Evolutionary conservation across 2,113 vertebrate genomes (phyloP).

Genomic region (Mus pahari): DNA sequence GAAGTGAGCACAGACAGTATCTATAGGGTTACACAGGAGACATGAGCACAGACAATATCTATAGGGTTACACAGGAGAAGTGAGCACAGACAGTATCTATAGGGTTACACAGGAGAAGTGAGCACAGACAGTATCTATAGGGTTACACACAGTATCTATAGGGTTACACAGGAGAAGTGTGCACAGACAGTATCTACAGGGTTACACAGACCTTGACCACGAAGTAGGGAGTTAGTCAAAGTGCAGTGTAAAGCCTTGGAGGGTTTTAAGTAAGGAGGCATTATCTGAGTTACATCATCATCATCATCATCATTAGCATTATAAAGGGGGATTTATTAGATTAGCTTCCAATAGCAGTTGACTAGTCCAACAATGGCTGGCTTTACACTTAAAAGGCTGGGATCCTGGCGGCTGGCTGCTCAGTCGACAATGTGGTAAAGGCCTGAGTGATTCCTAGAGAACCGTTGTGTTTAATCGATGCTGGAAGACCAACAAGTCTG

Average conservation of each 20-base stretch:
- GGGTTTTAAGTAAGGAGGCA: not conserved
- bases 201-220: not conserved
- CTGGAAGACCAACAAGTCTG: not conserved
- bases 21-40: not conserved
- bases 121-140: not conserved
- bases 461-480: not conserved
- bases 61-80: not conserved
- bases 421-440: not conserved
- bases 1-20: not conserved
- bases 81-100: not conserved
- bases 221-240: not conserved
- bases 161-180: not conserved
- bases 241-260: not conserved
- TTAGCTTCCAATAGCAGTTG: not conserved
- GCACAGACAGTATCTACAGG: not conserved
- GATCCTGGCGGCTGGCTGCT: not conserved
- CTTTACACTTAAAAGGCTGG: not conserved
- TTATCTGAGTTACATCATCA: not conserved
- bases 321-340: not conserved
- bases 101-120: not conserved
- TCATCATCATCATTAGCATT: not conserved
- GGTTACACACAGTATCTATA: no score
- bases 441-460: not conserved
- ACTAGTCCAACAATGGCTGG: not conserved
- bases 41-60: not conserved